A percentile compares a stretch with the other conserved stretches of the same genome.
These are phyloP conservation scores for Anoura caudifer DNA, from an alignment of 2,113 vertebrate species.

Conservation along the genomic window DNA sequence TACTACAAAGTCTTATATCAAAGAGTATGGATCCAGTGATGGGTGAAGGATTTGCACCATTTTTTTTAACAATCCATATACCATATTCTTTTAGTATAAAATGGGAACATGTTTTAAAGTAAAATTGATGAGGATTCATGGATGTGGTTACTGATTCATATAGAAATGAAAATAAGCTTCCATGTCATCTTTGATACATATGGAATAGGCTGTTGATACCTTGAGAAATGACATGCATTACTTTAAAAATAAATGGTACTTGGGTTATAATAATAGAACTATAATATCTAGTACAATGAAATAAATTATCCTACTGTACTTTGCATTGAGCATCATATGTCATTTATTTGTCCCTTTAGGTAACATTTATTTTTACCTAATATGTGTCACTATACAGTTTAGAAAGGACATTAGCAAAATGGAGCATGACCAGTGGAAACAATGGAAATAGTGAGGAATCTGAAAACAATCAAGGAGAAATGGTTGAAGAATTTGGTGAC, in stretches of 20 bases:
- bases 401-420: not conserved
- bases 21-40: not conserved
- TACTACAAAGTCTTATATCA: not conserved
- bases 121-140: not conserved
- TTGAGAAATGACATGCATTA: not conserved
- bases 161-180: not conserved
- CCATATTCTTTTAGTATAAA: not conserved
- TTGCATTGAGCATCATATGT: not conserved
- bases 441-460: not conserved
- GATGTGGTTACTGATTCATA: not conserved
- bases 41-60: not conserved
- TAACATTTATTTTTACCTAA: constrained; percentile 28
- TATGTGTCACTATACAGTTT: not conserved
- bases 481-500: not conserved
- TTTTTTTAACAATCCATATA: not conserved
- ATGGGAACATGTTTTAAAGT: not conserved
- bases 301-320: not conserved
- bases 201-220: not conserved
- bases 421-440: not conserved
- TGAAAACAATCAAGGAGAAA: not conserved
- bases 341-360: not conserved
- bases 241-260: not conserved
- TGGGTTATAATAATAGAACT: not conserved
- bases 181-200: not conserved
- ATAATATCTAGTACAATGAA: not conserved